Conservation (phyloP, 2,113 vertebrate genomes). For the Cyprichromis sp. region DNA sequence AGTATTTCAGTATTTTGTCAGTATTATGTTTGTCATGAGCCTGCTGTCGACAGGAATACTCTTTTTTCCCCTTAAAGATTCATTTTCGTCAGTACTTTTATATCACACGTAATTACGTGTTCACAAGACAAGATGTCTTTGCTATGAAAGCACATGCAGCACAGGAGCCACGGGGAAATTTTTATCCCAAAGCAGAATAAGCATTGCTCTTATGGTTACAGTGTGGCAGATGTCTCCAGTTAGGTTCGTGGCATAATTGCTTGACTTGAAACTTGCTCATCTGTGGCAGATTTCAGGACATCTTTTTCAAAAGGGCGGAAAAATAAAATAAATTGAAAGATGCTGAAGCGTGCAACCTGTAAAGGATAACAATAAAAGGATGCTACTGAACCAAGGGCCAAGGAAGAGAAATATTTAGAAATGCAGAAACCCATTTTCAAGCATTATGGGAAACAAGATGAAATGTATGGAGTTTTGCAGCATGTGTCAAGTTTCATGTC, state of each 20-base stretch:
- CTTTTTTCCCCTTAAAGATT: rapidly evolving
- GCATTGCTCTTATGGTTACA: not conserved
- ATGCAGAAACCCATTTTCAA: slow-evolving; percentile 32
- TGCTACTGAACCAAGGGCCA: not conserved
- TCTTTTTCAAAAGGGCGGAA: not conserved
- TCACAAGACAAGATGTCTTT: not conserved
- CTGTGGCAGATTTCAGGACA: not conserved
- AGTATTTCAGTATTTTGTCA: not conserved
- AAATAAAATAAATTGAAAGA: slow-evolving; percentile 3
- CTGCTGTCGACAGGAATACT: not conserved
- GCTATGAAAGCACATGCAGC: not conserved
- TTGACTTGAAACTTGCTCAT: not conserved
- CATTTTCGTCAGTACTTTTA: rapidly evolving
- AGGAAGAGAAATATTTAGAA: slow-evolving; percentile 26
- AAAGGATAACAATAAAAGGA: not conserved
- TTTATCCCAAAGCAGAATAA: not conserved
- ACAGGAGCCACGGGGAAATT: not conserved
- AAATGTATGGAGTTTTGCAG: slow-evolving; percentile 45
- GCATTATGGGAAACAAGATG: slow-evolving; percentile 15
- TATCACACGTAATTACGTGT: not conserved
- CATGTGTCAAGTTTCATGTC: slow-evolving; percentile 57
- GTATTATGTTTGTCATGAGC: not conserved
- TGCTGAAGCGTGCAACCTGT: not conserved
- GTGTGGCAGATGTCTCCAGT: not conserved
- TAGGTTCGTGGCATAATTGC: not conserved